These are phyloP conservation scores for Pilophorus perplexus DNA, from an alignment of 2,888 invertebrate species.

Conservation along the genomic window DNA sequence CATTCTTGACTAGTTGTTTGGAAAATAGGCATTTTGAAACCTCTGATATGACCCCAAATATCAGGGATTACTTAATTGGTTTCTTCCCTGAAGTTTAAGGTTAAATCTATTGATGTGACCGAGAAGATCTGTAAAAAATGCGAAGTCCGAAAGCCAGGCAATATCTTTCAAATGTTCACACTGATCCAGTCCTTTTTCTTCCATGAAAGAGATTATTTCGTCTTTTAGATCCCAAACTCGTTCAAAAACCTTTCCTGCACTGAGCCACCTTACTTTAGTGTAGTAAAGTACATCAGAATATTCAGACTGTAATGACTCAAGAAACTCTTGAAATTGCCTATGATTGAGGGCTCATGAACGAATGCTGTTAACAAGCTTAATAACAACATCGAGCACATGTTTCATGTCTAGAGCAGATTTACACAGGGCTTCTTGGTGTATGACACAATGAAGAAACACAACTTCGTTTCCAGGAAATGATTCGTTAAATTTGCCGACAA, in stretches of 20 bases:
- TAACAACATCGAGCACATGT: constrained; percentile 45
- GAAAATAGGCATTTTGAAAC: too few relatives aligned
- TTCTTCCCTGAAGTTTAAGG: too few relatives aligned
- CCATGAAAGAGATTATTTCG: not conserved
- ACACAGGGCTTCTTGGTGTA: constrained; percentile 48
- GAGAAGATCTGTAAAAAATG: not conserved
- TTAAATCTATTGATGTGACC: too few relatives aligned
- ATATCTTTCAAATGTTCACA: not conserved
- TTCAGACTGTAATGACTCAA: too few relatives aligned
- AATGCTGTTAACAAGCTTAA: constrained; percentile 47
- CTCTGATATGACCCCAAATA: too few relatives aligned
- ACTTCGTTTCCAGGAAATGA: constrained; percentile 44
- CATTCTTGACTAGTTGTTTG: too few relatives aligned
- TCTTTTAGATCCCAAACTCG: too few relatives aligned
- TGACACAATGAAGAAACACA: constrained; percentile 47
- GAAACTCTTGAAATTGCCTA: too few relatives aligned
- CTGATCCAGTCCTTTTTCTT: not conserved
- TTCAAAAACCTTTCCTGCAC: constrained; percentile 43
- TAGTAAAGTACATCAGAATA: too few relatives aligned
- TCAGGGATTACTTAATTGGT: too few relatives aligned
- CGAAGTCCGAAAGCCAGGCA: not conserved
- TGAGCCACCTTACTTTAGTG: constrained; percentile 46
- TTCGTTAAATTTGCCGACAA: not conserved
- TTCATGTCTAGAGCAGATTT: constrained; percentile 47
- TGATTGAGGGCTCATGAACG: constrained; percentile 43